These are phyloP conservation scores for Lycaon pictus DNA, from an alignment of 2,113 vertebrate species.

Conservation along the genomic window DNA sequence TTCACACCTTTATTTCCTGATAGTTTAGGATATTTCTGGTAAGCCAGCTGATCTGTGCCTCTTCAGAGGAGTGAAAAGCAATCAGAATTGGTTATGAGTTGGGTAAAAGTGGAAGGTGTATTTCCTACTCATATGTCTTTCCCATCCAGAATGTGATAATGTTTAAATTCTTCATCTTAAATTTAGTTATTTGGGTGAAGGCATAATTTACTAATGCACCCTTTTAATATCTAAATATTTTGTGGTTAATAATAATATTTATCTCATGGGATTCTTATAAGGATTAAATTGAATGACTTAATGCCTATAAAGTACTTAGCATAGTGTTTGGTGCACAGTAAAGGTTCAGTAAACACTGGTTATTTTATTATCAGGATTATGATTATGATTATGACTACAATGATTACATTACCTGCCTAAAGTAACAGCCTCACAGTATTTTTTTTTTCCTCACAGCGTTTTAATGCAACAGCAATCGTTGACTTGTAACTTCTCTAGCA, in stretches of 20 bases:
- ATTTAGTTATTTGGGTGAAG: neutral
- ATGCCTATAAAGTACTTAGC: neutral
- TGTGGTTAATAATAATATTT: neutral
- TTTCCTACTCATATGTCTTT: neutral
- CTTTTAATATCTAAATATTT: neutral
- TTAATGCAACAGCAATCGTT: neutral
- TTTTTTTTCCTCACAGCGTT: neutral
- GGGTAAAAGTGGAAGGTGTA: neutral
- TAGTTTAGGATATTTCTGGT: constrained; percentile 42
- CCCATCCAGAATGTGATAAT: neutral
- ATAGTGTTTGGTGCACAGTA: neutral
- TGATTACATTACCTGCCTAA: neutral
- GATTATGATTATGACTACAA: neutral
- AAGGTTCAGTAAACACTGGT: neutral
- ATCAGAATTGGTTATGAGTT: constrained; percentile 6
- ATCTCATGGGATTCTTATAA: neutral
- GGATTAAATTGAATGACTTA: neutral
- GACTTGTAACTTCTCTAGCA: neutral
- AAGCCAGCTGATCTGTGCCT: constrained; percentile 12
- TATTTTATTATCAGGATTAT: neutral
- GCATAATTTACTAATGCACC: neutral
- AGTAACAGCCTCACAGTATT: neutral
- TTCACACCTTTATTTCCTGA: constrained; percentile 53
- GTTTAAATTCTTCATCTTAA: neutral
- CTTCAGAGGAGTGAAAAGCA: neutral